These are phyloP conservation scores for Samia ricini DNA, from an alignment of 1,140 invertebrate genomes.

Conservation along the genomic window DNA sequence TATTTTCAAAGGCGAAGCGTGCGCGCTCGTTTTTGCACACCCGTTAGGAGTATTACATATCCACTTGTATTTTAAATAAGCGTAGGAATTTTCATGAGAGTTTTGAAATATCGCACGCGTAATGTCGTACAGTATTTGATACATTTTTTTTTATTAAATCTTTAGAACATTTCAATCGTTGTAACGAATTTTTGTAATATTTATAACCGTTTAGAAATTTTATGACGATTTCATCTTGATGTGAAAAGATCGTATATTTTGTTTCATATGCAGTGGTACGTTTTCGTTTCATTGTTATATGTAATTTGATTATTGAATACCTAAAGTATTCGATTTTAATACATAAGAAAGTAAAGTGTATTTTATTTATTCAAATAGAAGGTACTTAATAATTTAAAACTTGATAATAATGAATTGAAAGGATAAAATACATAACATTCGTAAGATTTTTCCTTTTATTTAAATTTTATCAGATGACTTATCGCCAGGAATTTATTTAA, in stretches of 20 bases:
- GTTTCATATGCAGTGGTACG: slow-evolving; percentile 15
- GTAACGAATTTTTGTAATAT: slow-evolving; percentile 7
- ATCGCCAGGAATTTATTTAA: slow-evolving; percentile 21
- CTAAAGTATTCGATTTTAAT: neutral
- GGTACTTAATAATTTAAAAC: slow-evolving; percentile 1
- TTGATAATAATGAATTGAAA: neutral
- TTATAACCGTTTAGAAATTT: slow-evolving; percentile 17
- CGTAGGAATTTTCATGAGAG: slow-evolving; percentile 20
- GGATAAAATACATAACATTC: neutral
- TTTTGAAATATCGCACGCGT: slow-evolving; percentile 19
- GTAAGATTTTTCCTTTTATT: neutral
- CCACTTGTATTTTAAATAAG: slow-evolving; percentile 23
- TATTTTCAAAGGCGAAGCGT: slow-evolving; percentile 20
- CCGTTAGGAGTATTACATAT: slow-evolving; percentile 17
- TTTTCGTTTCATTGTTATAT: slow-evolving; percentile 23
- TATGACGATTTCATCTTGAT: slow-evolving; percentile 3
- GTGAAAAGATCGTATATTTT: slow-evolving; percentile 17
- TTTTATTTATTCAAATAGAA: slow-evolving; percentile 6
- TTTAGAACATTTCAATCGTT: slow-evolving; percentile 4
- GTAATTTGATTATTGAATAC: neutral
- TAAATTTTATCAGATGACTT: slow-evolving; percentile 15
- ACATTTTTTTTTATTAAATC: slow-evolving; percentile 3
- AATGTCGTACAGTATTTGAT: slow-evolving; percentile 13
- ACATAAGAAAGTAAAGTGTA: slow-evolving; percentile 20
- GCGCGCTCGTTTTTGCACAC: slow-evolving; percentile 12